Evolutionary conservation across 2,113 vertebrate species (phyloP).

Genomic region (Mormyrus iriodes): DNA sequence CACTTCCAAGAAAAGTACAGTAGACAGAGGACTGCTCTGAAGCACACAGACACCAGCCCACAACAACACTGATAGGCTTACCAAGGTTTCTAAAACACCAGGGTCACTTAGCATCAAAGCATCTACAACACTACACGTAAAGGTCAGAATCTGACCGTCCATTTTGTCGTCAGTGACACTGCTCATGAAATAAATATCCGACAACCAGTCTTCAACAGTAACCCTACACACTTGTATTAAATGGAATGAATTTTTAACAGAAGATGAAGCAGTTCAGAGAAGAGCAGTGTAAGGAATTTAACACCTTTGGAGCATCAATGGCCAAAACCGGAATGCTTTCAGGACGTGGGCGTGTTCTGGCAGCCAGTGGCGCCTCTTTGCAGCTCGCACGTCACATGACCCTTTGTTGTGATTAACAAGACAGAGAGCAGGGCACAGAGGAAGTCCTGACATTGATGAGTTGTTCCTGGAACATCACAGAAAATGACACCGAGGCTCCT

Average conservation of each 20-base stretch:
- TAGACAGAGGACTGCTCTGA: not conserved
- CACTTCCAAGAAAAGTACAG: not conserved
- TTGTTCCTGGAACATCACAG: not conserved
- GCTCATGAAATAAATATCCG: not conserved
- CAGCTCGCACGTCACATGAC: not conserved
- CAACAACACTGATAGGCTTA: not conserved
- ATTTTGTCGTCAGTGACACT: not conserved
- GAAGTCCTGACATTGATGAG: not conserved
- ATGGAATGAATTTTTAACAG: conserved; percentile 5
- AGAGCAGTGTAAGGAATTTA: not conserved
- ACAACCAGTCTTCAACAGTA: not conserved
- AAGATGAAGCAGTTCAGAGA: not conserved
- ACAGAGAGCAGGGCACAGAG: not conserved
- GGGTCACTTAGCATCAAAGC: not conserved
- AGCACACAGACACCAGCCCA: not conserved
- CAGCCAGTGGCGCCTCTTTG: not conserved
- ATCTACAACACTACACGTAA: not conserved
- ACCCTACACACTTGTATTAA: conserved; percentile 1
- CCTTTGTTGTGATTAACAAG: not conserved
- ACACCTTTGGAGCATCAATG: not conserved
- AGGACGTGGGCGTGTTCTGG: not conserved
- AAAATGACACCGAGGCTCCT: not conserved
- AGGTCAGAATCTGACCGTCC: not conserved
- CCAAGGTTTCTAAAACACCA: not conserved
- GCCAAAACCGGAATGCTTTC: not conserved